Base-by-base conservation (phyloP, 2,888 invertebrate species). In the Fissipunctia ypsillon region DNA sequence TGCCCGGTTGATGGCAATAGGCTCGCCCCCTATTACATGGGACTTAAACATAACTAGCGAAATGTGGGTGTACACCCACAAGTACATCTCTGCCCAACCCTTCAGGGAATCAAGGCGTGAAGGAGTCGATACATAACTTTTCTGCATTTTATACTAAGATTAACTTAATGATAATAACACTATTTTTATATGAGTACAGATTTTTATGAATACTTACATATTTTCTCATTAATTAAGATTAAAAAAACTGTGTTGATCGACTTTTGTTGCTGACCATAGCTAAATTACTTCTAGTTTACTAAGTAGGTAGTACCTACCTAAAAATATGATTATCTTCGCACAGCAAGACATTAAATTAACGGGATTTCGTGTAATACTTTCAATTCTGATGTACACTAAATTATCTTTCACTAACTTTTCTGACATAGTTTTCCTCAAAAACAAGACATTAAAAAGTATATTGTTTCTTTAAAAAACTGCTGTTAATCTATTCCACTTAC, bases 401-500 rank as follows among this genome's bases (percentile, higher is more conserved):
- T 41, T 31, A 19, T 60, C 28, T 76, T 41, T n/a, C 38, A 48
- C 52, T 3, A 52, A 60, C 41, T 28, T 78, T 64, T 64, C 41
- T 25, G 25, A 28, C 61, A 67, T 7, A 12, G n/a, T 69, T 79
- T 76, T 64, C 67, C 66, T 56, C 70, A 64, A 70, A 50, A 70
- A 43, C 52, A 38, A 28, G 31, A 52, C 31, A 35, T 60, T 16
- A 60, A 68, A 81, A 41, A 28, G 54, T 19, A 61, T 12, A 31
- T 43, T 16, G 48, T 41, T 70, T 68, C 52, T 14, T 41, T 45
- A 69, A 64, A 70, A 76, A 56, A 48, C 12, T 5, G 0, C 41
- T 28, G 43, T 71, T 72, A 65, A 81, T 73, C 69, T 65, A 63
- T 69, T 72, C 77, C 28, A 61, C 56, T 74, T 57, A 76, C 64